These are phyloP conservation scores for Venustaconcha ellipsiformis DNA, from an alignment of 1,140 invertebrate species.

Conservation along the genomic window DNA sequence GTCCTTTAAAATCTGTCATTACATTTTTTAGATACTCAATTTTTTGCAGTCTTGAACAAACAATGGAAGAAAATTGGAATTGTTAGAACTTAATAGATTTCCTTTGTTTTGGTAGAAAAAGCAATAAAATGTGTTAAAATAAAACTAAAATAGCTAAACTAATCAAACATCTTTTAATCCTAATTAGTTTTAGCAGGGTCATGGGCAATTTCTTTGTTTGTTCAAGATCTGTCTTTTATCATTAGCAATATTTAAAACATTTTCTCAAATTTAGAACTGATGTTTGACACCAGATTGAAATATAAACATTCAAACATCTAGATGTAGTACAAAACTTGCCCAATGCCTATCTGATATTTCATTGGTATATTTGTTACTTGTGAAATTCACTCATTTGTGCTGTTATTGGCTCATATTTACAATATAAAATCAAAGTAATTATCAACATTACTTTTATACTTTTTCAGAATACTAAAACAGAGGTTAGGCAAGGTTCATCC, in stretches of 20 bases:
- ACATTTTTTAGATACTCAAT: background rate
- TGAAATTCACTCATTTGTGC: background rate
- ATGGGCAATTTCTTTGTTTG: too few relatives aligned
- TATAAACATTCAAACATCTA: too few relatives aligned
- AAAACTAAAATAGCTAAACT: too few relatives aligned
- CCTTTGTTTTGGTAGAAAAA: background rate
- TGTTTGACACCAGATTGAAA: too few relatives aligned
- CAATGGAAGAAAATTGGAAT: background rate
- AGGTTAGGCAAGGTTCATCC: conserved; percentile 88
- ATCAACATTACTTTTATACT: conserved; percentile 22
- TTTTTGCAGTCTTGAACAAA: background rate
- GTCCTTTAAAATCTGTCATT: background rate
- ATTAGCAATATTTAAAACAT: too few relatives aligned
- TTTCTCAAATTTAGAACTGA: too few relatives aligned
- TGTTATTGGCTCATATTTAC: too few relatives aligned
- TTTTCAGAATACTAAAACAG: conserved; percentile 74
- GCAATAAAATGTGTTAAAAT: too few relatives aligned
- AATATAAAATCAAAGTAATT: background rate
- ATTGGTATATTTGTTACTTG: background rate
- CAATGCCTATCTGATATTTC: too few relatives aligned
- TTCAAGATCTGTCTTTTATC: too few relatives aligned
- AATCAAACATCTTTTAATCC: too few relatives aligned
- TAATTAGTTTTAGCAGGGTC: too few relatives aligned
- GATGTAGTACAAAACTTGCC: background rate
- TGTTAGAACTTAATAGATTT: background rate